phyloP scores from a whole-genome alignment of 2,888 invertebrate genomes.

The Lamellibrachia satsuma region DNA sequence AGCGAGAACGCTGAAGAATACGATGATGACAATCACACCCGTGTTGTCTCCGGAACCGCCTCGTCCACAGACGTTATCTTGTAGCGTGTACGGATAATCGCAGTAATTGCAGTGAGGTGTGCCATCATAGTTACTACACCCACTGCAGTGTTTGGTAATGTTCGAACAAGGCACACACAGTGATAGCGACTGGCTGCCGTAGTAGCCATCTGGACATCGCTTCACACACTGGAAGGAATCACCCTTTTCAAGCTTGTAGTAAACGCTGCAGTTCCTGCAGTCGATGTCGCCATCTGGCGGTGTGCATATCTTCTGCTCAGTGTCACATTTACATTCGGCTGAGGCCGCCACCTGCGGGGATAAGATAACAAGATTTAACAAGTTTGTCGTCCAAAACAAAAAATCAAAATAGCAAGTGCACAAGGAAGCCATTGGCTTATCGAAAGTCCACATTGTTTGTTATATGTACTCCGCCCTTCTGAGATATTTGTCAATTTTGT shows the following conservation, averaged over 20 bases:
- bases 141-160: not conserved
- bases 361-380: not conserved
- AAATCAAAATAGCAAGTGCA: too few relatives aligned
- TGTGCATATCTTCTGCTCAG: not conserved
- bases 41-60: not conserved
- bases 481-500: too few relatives aligned
- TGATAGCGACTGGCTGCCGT: not conserved
- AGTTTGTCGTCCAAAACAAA: too few relatives aligned
- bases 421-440: too few relatives aligned
- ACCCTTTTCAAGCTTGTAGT: not conserved
- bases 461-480: too few relatives aligned
- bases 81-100: not conserved
- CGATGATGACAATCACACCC: not conserved
- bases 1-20: not conserved
- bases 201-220: not conserved
- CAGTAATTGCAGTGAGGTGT: not conserved
- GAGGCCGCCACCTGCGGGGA: not conserved
- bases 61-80: not conserved
- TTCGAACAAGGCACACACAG: not conserved
- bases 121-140: not conserved
- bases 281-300: not conserved
- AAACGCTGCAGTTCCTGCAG: not conserved
- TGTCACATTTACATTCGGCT: not conserved
- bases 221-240: constrained; percentile 1
- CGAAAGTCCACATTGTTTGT: too few relatives aligned